Percentiles rank a stretch among this genome's conserved stretches.
These are phyloP conservation scores for Eulemur rufifrons DNA, from an alignment of 2,113 vertebrate species.

Conservation along the genomic window DNA sequence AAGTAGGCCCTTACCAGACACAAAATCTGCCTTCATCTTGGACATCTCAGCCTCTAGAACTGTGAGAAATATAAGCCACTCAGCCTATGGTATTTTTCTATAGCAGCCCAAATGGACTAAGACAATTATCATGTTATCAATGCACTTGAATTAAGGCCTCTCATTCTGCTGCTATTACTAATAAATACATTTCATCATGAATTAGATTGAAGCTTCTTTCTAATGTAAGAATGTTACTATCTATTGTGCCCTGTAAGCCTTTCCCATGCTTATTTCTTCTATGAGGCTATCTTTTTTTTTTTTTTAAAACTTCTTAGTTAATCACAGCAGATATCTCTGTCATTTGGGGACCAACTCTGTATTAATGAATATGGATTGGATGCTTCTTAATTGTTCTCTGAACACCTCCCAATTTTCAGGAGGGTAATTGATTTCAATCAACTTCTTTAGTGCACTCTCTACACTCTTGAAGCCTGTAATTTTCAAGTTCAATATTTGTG, in stretches of 20 bases:
- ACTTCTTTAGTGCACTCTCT: constrained; percentile 64
- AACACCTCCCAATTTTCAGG: constrained; percentile 69
- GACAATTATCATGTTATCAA: not conserved
- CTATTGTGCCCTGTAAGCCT: constrained; percentile 18
- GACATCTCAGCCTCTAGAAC: not conserved
- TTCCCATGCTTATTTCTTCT: constrained; percentile 43
- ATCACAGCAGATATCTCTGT: constrained; percentile 72
- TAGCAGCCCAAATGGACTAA: not conserved
- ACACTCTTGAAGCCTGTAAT: constrained; percentile 67
- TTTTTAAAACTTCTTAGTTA: constrained; percentile 53
- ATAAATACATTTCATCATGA: constrained; percentile 16
- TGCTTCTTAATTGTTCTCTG: constrained; percentile 74
- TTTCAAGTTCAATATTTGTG: constrained; percentile 78
- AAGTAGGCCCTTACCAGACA: not conserved
- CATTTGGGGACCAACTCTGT: constrained; percentile 70
- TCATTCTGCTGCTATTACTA: constrained; percentile 8
- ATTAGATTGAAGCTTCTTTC: constrained; percentile 32
- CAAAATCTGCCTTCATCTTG: not conserved
- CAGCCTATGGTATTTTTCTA: not conserved
- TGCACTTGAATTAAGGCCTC: not conserved
- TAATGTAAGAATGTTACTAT: constrained; percentile 12
- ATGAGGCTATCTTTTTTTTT: constrained; percentile 19
- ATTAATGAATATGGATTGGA: constrained; percentile 78
- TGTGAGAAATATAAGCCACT: not conserved
- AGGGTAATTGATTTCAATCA: constrained; percentile 78